Evolutionary conservation across 1,140 invertebrate species (phyloP), one percentile per base, ranked within the genome.

Genomic region (Trichogramma pretiosum): DNA sequence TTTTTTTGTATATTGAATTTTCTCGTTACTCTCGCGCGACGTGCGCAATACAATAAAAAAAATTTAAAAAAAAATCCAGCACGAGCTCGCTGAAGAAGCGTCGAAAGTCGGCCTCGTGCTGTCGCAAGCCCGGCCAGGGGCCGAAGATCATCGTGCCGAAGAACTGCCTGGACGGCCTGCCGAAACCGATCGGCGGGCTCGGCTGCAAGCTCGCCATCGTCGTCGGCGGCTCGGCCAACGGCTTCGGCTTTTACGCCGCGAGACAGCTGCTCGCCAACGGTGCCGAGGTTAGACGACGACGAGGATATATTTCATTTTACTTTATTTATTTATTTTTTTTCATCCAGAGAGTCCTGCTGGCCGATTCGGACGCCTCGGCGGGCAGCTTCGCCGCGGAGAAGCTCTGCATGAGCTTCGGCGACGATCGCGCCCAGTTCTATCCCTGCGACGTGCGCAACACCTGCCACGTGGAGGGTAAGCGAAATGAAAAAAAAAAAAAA

Each of bases 281-380:
- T 1, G 42, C 36, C 14, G 40, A 33, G 30, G 48, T 50, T 28
- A 7, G 24, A 28, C 24, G 24, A 32, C 5, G 3, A 21, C 4
- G 14, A n/a, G n/a, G n/a, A n/a, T n/a, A 43, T 22, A 22, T n/a
- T 34, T 14, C 17, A 5, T 34, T 34, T 11, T 7, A 7, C 9
- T 11, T 1, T 1, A 34, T 34, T 9, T 11, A 34, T n/a, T 34
- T 34, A n/a, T n/a, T 34, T 34, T 34, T 34, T 34, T 34, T 1
- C 33, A 40, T 47, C 18, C 23, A 50, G 48, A 40, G 17, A 17
- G 42, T 50, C 3, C 16, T 50, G 11, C 10, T 50, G 10, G 48
- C 48, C 33, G 50, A 50, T 52, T 32, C 23, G 39, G 33, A 19
- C 36, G 33, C 46, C 38, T 42, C 7, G 52, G 39, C 40, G n/a